Percentiles rank a stretch among this genome's conserved stretches.
These are phyloP conservation scores for Erythrolamprus reginae DNA, from an alignment of 2,113 vertebrate genomes.

Conservation along the genomic window DNA sequence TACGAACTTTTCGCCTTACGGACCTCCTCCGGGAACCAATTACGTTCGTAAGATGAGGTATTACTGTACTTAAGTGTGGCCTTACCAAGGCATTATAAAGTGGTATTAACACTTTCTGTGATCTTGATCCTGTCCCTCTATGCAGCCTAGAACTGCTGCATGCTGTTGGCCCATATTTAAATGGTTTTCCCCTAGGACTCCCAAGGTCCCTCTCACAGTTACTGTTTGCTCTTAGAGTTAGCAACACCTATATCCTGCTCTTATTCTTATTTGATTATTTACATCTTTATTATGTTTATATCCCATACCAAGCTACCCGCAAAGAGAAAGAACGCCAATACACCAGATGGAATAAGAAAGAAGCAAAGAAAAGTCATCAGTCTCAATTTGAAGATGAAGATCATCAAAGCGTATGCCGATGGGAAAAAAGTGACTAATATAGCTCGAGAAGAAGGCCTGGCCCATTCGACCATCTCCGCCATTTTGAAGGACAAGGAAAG, in stretches of 20 bases:
- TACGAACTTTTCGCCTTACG: no score
- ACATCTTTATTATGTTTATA: not conserved
- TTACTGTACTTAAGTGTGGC: no score
- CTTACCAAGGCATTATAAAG: no score
- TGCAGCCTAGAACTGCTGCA: no score
- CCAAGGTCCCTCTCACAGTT: no score
- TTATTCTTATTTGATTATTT: not conserved
- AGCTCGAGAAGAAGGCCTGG: not conserved
- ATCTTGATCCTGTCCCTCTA: no score
- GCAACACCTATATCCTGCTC: not conserved
- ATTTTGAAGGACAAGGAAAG: not conserved
- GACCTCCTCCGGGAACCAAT: no score
- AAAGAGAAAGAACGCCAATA: not conserved
- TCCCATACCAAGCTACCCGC: not conserved
- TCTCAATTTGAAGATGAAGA: not conserved
- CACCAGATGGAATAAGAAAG: not conserved
- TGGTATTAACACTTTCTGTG: no score
- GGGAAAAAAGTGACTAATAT: not conserved
- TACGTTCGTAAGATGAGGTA: no score
- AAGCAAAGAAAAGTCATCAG: not conserved
- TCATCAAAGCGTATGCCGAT: not conserved
- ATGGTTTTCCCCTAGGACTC: no score
- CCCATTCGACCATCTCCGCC: not conserved
- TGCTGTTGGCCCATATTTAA: no score
- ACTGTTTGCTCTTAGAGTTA: not conserved